These are phyloP conservation scores for Meganola albula DNA, from an alignment of 2,888 invertebrate genomes.

Conservation along the genomic window DNA sequence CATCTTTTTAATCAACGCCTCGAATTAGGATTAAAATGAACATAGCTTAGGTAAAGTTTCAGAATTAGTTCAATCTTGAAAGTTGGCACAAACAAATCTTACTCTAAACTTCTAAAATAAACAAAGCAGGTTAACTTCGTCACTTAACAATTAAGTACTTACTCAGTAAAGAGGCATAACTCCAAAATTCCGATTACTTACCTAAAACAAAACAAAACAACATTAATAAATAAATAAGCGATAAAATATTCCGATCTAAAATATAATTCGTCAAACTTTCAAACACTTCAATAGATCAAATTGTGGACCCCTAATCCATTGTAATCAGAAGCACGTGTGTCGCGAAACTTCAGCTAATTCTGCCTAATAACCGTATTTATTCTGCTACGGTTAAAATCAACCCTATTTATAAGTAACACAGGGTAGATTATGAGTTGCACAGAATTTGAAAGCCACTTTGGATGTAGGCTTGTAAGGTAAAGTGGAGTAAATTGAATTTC, in stretches of 20 bases:
- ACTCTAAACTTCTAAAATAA: no score
- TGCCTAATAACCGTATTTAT: conserved; percentile 34
- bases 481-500: conserved; percentile 38
- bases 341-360: conserved; percentile 50
- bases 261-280: conserved; percentile 31
- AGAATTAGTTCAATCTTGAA: no score
- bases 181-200: conserved; percentile 39
- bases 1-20: no score
- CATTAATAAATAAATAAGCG: conserved; percentile 28
- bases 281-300: conserved; percentile 46
- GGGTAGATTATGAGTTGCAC: conserved; percentile 19
- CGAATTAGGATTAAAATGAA: no score
- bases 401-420: conserved; percentile 25
- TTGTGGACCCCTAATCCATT: conserved; percentile 44
- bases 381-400: conserved; percentile 20
- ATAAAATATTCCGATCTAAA: conserved; percentile 27
- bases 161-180: conserved; percentile 11
- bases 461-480: conserved; percentile 15
- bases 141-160: not conserved
- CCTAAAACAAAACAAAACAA: conserved; percentile 65
- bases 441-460: conserved; percentile 19
- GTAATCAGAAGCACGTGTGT: conserved; percentile 56
- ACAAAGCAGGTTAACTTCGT: no score
- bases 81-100: no score
- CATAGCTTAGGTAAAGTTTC: no score